Percentiles rank a stretch among this genome's conserved stretches.
These are phyloP conservation scores for Leptinotarsa tumamoca DNA, from an alignment of 2,888 invertebrate species.

Conservation along the genomic window DNA sequence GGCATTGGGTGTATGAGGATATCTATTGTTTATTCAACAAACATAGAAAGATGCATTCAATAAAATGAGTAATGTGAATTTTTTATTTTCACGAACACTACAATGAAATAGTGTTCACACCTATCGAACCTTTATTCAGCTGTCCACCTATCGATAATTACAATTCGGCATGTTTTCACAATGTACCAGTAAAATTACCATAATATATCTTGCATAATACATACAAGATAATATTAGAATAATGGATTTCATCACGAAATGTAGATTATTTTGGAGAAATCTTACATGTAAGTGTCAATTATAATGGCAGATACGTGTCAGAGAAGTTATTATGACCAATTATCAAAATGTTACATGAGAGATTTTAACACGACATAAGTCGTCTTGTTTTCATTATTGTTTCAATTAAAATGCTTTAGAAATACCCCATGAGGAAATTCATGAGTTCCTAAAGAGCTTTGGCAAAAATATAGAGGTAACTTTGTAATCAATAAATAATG, in stretches of 20 bases:
- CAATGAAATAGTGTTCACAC: neutral
- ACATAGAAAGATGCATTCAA: neutral
- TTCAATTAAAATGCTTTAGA: neutral
- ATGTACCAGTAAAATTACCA: conserved; percentile 6
- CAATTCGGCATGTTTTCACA: neutral
- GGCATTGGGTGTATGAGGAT: neutral
- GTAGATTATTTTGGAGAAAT: conserved; percentile 1
- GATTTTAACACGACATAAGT: neutral
- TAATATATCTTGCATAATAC: neutral
- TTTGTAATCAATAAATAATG: no score
- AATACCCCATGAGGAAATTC: no score
- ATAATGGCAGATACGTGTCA: neutral
- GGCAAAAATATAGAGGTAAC: no score
- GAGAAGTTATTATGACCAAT: conserved; percentile 25
- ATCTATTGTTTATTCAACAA: neutral
- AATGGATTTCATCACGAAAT: conserved; percentile 19
- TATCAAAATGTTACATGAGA: neutral
- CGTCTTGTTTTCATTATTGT: neutral
- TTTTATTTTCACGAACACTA: neutral
- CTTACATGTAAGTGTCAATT: conserved; percentile 2
- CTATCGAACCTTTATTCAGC: conserved; percentile 9
- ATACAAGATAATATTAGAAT: neutral
- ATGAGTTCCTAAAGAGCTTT: no score
- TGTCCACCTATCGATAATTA: conserved; percentile 2
- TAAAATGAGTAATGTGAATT: neutral